Conservation (phyloP, 2,797 vertebrate species). For the Gastrophryne carolinensis region DNA sequence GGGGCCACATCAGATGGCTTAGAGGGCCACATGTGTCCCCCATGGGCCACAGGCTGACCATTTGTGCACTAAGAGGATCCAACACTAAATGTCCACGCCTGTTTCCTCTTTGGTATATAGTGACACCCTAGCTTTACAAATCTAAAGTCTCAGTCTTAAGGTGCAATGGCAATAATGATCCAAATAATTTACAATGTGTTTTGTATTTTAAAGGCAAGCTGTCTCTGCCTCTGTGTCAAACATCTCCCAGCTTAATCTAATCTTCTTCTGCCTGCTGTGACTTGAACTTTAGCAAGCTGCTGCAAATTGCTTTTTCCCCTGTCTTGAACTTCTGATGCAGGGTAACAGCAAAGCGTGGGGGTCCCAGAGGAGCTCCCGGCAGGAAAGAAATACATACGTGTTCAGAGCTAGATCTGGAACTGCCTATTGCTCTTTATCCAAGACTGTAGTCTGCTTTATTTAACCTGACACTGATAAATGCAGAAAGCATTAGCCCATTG, state of each 20-base stretch:
- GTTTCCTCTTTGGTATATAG: too few relatives aligned
- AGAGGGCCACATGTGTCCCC: too few relatives aligned
- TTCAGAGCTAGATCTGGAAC: not conserved
- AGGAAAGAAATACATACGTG: not conserved
- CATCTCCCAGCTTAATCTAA: not conserved
- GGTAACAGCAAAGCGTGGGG: not conserved
- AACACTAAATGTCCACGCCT: too few relatives aligned
- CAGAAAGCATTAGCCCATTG: too few relatives aligned
- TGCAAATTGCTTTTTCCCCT: not conserved
- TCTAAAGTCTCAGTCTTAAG: too few relatives aligned
- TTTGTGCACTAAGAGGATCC: too few relatives aligned
- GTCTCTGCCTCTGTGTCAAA: not conserved
- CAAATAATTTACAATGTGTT: not conserved
- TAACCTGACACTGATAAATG: not conserved
- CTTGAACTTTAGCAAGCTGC: not conserved
- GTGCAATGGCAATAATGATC: too few relatives aligned
- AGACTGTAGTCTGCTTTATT: not conserved
- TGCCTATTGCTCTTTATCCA: not conserved
- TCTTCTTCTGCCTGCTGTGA: not conserved
- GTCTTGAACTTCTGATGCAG: not conserved
- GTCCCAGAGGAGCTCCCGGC: not conserved
- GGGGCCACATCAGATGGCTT: too few relatives aligned
- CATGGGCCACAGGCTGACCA: too few relatives aligned
- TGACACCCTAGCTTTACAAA: too few relatives aligned
- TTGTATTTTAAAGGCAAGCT: not conserved